These are phyloP conservation scores for Melanotaenia trifasciata DNA, from an alignment of 2,797 vertebrate genomes.

Conservation along the genomic window DNA sequence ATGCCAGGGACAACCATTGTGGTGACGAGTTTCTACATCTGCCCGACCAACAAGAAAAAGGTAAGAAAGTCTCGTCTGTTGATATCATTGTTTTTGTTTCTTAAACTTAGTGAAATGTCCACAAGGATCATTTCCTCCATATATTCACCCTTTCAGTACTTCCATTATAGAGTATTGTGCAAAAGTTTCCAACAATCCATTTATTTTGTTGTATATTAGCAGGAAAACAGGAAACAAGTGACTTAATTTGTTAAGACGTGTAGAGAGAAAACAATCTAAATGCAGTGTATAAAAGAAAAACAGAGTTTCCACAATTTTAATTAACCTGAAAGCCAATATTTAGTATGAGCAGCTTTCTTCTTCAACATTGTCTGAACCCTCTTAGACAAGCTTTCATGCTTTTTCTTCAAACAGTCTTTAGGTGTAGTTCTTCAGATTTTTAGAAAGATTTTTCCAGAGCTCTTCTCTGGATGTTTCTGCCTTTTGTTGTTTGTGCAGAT, in stretches of 20 bases:
- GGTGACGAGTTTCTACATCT: conserved; percentile 97
- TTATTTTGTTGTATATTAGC: not conserved
- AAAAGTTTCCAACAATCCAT: not conserved
- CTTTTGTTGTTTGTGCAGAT: not conserved
- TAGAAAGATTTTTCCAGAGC: not conserved
- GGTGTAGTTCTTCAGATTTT: not conserved
- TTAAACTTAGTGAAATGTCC: not conserved
- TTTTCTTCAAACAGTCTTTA: not conserved
- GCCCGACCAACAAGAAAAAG: conserved; percentile 97
- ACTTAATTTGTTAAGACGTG: not conserved
- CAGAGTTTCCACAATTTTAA: not conserved
- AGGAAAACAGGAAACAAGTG: not conserved
- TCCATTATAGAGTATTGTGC: not conserved
- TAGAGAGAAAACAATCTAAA: not conserved
- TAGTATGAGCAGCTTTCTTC: not conserved
- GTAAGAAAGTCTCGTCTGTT: conserved; percentile 72
- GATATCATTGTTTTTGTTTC: not conserved
- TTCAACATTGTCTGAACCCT: too few relatives aligned
- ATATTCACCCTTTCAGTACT: not conserved
- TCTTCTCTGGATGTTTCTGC: not conserved
- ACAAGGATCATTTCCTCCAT: not conserved
- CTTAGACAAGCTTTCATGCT: too few relatives aligned
- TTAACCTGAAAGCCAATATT: not conserved
- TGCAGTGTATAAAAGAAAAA: not conserved
- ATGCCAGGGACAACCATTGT: conserved; percentile 92